Percentiles rank a stretch among this genome's conserved stretches.
These are phyloP conservation scores for Diarsia rubi DNA, from an alignment of 2,888 invertebrate genomes.

Conservation along the genomic window DNA sequence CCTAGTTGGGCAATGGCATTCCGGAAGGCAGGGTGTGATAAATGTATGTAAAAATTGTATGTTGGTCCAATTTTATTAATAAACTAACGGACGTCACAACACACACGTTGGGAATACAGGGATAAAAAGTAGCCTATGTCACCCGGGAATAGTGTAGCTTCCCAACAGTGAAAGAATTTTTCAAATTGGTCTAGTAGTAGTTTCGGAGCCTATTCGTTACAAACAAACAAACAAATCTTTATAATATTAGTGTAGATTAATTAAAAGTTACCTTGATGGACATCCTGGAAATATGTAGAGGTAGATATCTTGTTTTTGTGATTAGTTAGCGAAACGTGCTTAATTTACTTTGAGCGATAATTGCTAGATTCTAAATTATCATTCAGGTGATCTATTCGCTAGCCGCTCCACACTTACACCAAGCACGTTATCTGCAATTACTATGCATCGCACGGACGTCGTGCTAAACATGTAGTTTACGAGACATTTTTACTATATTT, in stretches of 20 bases:
- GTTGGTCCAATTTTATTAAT: neutral
- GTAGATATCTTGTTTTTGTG: neutral
- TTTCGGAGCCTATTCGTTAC: too few species aligned
- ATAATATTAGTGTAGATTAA: too few species aligned
- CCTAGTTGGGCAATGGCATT: neutral
- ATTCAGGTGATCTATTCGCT: conserved; percentile 25
- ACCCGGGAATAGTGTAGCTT: too few species aligned
- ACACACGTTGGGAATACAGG: too few species aligned
- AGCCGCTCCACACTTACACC: conserved; percentile 54
- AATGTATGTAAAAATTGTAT: neutral
- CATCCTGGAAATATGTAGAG: neutral
- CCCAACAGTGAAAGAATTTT: too few species aligned
- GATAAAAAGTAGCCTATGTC: too few species aligned
- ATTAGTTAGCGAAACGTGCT: too few species aligned
- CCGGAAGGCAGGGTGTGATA: neutral
- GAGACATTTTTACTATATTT: conserved; percentile 63
- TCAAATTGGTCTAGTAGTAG: too few species aligned
- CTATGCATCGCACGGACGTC: conserved; percentile 70
- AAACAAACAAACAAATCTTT: too few species aligned
- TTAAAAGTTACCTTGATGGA: neutral
- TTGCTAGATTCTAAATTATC: neutral
- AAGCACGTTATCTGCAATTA: conserved; percentile 67
- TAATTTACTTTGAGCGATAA: neutral
- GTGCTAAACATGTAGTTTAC: conserved; percentile 68
- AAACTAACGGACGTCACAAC: too few species aligned